Conservation (phyloP, 2,797 vertebrate genomes). For the Myripristis jacobus region DNA sequence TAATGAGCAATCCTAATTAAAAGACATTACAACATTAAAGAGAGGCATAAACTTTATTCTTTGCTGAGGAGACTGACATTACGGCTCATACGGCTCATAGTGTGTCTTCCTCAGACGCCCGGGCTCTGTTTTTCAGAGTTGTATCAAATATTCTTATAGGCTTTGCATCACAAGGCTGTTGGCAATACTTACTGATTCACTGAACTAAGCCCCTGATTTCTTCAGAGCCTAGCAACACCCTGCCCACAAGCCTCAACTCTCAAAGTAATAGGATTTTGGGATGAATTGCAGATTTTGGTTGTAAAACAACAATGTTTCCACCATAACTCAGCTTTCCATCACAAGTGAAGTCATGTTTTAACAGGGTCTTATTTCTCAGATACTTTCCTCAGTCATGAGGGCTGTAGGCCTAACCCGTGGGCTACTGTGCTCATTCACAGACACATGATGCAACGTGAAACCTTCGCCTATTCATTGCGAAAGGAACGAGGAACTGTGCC, state of each 20-base stretch:
- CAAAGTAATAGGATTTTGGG: constrained; percentile 11
- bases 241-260: not conserved
- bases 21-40: too few relatives aligned
- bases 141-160: too few relatives aligned
- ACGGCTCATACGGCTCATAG: too few relatives aligned
- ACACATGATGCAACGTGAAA: constrained; percentile 84
- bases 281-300: constrained; percentile 21
- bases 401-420: constrained; percentile 73
- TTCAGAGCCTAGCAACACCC: too few relatives aligned
- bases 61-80: too few relatives aligned
- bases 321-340: constrained; percentile 52
- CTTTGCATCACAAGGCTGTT: too few relatives aligned
- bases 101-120: too few relatives aligned
- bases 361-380: constrained; percentile 70
- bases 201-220: too few relatives aligned
- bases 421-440: constrained; percentile 69
- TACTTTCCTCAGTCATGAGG: constrained; percentile 51
- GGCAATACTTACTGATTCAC: too few relatives aligned
- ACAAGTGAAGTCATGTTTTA: constrained; percentile 69
- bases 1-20: too few relatives aligned
- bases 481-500: constrained; percentile 76
- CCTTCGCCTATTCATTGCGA: constrained; percentile 75
- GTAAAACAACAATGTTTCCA: constrained; percentile 18
- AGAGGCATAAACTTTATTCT: too few relatives aligned
- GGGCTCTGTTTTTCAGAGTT: too few relatives aligned